Conservation (phyloP, 2,888 invertebrate genomes). For the Strigamia crassipes region DNA sequence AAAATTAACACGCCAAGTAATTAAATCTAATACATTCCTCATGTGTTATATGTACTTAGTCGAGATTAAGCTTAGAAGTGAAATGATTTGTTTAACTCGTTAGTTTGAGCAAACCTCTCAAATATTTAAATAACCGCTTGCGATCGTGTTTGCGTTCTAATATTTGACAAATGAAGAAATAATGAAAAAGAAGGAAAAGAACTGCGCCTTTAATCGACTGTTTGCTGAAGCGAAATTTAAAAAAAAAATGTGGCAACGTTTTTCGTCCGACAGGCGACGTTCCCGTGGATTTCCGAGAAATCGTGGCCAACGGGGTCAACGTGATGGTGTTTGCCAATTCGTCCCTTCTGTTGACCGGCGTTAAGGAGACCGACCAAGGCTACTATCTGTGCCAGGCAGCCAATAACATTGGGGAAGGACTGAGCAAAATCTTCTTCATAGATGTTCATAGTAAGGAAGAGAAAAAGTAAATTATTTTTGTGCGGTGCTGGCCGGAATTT, state of each 20-base stretch:
- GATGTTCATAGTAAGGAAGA: constrained; percentile 49
- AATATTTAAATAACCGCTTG: no score
- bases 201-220: no score
- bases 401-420: constrained; percentile 49
- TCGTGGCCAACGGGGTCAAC: constrained; percentile 10
- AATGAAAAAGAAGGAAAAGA: no score
- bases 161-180: no score
- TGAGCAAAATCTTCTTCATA: constrained; percentile 49
- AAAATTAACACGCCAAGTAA: no score
- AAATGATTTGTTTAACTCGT: no score
- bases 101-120: no score
- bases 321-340: constrained; percentile 45
- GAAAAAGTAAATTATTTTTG: constrained; percentile 1
- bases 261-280: constrained; percentile 17
- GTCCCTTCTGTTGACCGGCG: constrained; percentile 44
- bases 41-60: no score
- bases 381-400: constrained; percentile 49
- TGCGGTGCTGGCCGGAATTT: constrained; percentile 3
- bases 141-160: no score
- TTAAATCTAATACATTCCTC: no score
- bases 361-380: constrained; percentile 47
- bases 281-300: neutral
- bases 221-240: no score
- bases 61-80: no score
- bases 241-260: neutral